Percentiles rank a stretch among this genome's conserved stretches.
These are phyloP conservation scores for Lytechinus pictus DNA, from an alignment of 35 echinoderm and acorn worm genomes.

Conservation along the genomic window DNA sequence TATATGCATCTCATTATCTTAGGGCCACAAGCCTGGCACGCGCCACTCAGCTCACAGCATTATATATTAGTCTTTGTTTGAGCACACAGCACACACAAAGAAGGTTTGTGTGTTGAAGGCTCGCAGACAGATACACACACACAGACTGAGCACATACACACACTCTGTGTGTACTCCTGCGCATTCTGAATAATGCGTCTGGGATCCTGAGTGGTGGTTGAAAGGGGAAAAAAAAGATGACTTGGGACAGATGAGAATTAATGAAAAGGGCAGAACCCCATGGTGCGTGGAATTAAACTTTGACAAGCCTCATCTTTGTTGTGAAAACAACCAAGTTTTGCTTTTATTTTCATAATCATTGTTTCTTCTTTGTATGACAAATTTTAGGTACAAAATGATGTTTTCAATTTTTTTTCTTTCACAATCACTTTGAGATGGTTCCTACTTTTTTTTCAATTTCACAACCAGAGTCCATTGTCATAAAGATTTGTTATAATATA, in stretches of 20 bases:
- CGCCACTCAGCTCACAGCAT: slow-evolving; percentile 22
- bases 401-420: too few species aligned
- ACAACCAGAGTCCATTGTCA: too few species aligned
- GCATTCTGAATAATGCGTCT: neutral
- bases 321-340: neutral
- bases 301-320: neutral
- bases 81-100: slow-evolving; percentile 13
- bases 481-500: too few species aligned
- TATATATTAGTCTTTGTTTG: neutral
- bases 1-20: slow-evolving; percentile 19
- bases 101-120: neutral
- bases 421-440: too few species aligned
- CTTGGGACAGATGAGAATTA: neutral
- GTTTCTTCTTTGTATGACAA: too few species aligned
- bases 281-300: slow-evolving; percentile 32
- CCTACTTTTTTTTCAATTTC: too few species aligned
- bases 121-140: slow-evolving; percentile 13
- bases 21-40: slow-evolving; percentile 27
- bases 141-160: neutral
- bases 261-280: slow-evolving; percentile 12
- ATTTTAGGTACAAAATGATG: too few species aligned
- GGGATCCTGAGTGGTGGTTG: neutral
- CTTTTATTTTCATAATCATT: neutral
- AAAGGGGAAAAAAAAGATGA: neutral
- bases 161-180: neutral